phyloP scores from a whole-genome alignment of 1,140 invertebrate species.

The Proales similis region DNA sequence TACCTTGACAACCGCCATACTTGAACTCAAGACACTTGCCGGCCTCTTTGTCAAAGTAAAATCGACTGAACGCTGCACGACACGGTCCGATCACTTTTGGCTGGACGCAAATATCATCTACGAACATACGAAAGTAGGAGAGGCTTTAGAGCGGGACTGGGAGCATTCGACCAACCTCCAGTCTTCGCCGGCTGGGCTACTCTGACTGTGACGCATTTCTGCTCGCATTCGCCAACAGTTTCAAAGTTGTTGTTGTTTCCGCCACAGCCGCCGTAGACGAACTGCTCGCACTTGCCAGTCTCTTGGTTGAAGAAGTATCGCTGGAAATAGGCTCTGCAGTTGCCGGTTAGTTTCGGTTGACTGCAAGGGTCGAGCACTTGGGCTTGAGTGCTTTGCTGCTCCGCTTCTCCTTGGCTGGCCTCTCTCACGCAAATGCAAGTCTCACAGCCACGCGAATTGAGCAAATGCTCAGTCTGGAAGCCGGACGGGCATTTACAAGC shows the following conservation, averaged over 20 bases:
- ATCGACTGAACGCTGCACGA: slow-evolving; percentile 69
- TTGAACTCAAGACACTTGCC: slow-evolving; percentile 80
- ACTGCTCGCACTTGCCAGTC: slow-evolving; percentile 42
- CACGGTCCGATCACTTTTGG: slow-evolving; percentile 72
- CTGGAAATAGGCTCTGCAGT: slow-evolving; percentile 55
- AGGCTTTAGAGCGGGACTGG: too few species aligned
- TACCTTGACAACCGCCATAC: slow-evolving; percentile 76
- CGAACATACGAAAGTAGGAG: too few species aligned
- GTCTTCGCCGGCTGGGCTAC: too few species aligned
- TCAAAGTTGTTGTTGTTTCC: slow-evolving; percentile 59
- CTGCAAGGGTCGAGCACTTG: too few species aligned
- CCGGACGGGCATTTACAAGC: too few species aligned
- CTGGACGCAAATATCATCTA: too few species aligned
- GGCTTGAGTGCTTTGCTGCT: too few species aligned
- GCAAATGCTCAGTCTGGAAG: too few species aligned
- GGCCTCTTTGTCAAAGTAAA: slow-evolving; percentile 67
- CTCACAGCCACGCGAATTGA: too few species aligned
- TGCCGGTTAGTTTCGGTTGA: slow-evolving; percentile 63
- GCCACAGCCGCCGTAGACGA: slow-evolving; percentile 21
- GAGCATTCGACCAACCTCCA: too few species aligned
- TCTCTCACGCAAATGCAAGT: too few species aligned
- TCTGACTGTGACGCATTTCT: slow-evolving; percentile 43
- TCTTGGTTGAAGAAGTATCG: slow-evolving; percentile 44
- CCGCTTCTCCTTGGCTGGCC: too few species aligned
- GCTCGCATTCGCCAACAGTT: slow-evolving; percentile 73